Evolutionary conservation across 2,888 invertebrate genomes (phyloP).

Genomic region (Salpingus planirostris): DNA sequence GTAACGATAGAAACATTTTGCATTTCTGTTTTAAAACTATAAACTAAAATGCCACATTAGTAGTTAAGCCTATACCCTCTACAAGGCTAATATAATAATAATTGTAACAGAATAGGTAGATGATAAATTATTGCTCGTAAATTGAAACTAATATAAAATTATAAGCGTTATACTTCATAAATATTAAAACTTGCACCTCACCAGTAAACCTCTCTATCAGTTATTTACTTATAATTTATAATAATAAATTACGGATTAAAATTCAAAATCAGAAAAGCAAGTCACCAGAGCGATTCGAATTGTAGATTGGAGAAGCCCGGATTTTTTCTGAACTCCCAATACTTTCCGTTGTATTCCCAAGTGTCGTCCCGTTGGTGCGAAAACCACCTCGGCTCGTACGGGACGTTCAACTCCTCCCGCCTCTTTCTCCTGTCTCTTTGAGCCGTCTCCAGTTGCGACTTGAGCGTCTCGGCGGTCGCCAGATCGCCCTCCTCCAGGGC

Average conservation of each 20-base stretch:
- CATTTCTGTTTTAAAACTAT: slow-evolving; percentile 8
- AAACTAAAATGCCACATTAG: slow-evolving; percentile 14
- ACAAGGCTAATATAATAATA: no score
- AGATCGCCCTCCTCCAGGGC: slow-evolving; percentile 71
- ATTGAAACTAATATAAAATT: no score
- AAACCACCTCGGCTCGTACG: slow-evolving; percentile 54
- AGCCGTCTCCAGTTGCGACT: slow-evolving; percentile 61
- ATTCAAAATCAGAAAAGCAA: no score
- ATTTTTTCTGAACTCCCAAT: slow-evolving; percentile 63
- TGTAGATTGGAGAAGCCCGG: slow-evolving; percentile 52
- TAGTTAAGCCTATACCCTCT: slow-evolving; percentile 3
- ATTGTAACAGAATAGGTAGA: no score
- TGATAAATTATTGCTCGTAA: no score
- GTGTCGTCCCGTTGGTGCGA: slow-evolving; percentile 28
- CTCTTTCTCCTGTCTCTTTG: slow-evolving; percentile 62
- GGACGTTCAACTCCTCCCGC: slow-evolving; percentile 47
- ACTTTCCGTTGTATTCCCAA: slow-evolving; percentile 66
- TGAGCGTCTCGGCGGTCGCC: slow-evolving; percentile 60
- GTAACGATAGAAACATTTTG: slow-evolving; percentile 8
- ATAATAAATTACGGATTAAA: no score
- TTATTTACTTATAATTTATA: no score
- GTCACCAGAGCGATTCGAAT: slow-evolving; percentile 57
- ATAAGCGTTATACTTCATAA: no score
- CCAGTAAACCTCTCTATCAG: no score
- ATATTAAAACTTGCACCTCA: no score